Evolutionary conservation across 2,888 invertebrate species (phyloP), one percentile per base, ranked within the genome.

Genomic region (Euspilapteryx auroguttella): DNA sequence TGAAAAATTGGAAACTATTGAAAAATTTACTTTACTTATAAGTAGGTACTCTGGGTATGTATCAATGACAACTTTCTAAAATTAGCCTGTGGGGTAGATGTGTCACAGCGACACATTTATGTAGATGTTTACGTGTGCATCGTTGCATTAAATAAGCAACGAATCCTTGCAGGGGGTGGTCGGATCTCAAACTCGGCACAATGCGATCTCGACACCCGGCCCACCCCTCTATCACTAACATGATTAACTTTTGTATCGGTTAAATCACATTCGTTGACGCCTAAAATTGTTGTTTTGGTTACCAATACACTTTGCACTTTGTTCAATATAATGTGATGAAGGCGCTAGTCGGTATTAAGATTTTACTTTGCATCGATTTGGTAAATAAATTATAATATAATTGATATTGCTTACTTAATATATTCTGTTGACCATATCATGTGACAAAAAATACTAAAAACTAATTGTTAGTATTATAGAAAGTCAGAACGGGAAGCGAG

Each of bases 91-190:
- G 55, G 63, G 68, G 68, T 68, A 63, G 59, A 62, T 56, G 48
- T 62, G 69, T 69, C 66, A 64, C 69, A 64, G 69, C 66, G n/a
- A n/a, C n/a, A n/a, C n/a, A n/a, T n/a, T n/a, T n/a, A 75, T 75
- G 69, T 73, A 73, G 73, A 75, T 73, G 73, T 75, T 73, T 73
- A 65, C 64, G 69, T 68, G 73, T 73, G 71, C 71, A 71, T 53
- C 62, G 69, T 68, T 69, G 69, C 71, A 73, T 73, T 69, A 73
- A 75, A 75, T 75, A 68, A 68, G 73, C 65, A 64, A 66, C 56
- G 69, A 62, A 64, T 69, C 65, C 55, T 50, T 47, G 64, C 56
- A 54, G 66, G 68, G 69, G 63, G 51, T 35, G 49, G 9, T 12
- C 24, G 43, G 45, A 45, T 45, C 38, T 51, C 47, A 47, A 55